Percentiles rank a stretch among this genome's conserved stretches.
phyloP scores from a whole-genome alignment of 2,797 vertebrate genomes.

The Thripadectes ignobilis region DNA sequence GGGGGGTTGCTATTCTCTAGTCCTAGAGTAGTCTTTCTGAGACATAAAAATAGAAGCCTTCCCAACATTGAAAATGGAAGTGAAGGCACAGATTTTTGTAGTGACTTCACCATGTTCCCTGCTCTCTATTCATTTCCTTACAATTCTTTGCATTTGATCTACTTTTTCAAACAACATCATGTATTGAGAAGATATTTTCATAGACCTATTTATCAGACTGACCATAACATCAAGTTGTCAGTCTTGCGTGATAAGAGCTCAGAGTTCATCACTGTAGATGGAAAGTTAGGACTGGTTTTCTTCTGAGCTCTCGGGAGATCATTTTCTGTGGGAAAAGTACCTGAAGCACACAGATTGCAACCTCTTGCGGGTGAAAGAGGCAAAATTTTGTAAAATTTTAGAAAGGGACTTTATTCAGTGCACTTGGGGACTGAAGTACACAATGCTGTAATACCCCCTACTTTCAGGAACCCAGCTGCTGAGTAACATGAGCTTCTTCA shows the following conservation, averaged over 20 bases:
- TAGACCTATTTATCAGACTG: not conserved
- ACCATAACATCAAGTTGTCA: not conserved
- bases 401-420: not conserved
- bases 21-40: not conserved
- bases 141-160: not conserved
- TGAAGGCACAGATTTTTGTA: not conserved
- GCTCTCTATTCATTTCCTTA: not conserved
- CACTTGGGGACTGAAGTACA: not conserved
- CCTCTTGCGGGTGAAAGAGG: not conserved
- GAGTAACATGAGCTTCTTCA: not conserved
- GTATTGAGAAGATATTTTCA: not conserved
- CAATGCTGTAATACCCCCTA: not conserved
- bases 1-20: not conserved
- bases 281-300: not conserved
- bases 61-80: not conserved
- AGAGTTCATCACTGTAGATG: not conserved
- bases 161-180: not conserved
- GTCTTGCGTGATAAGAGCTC: not conserved
- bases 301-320: not conserved
- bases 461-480: not conserved
- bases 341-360: not conserved
- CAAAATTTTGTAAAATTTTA: not conserved
- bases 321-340: not conserved
- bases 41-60: not conserved
- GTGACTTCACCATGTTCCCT: not conserved